A percentile compares a stretch with the other conserved stretches of the same genome.
Evolutionary conservation across 2,888 invertebrate genomes (phyloP).

Genomic region (Thereva unica): DNA sequence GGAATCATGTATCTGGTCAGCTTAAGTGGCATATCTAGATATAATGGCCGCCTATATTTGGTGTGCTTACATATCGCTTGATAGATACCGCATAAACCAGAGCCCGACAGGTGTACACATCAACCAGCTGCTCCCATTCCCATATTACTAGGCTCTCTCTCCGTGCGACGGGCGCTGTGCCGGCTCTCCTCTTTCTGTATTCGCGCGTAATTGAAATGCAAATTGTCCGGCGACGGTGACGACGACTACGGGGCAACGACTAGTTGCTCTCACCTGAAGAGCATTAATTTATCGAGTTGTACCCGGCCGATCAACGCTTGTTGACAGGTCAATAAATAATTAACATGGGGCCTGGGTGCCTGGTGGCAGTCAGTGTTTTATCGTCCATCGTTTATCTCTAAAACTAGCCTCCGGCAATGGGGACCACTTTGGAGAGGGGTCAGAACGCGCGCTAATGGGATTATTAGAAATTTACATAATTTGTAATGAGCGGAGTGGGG

Average conservation of each 20-base stretch:
- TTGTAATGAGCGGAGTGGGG: no score
- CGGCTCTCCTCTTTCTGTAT: not conserved
- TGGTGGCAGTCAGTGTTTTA: no score
- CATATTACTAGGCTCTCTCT: not conserved
- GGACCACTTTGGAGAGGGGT: no score
- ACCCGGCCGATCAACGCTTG: conserved; percentile 18
- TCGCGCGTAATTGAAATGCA: conserved; percentile 32
- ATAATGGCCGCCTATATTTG: no score
- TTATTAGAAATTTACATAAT: no score
- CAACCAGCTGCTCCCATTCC: conserved; percentile 6
- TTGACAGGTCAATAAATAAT: conserved; percentile 13
- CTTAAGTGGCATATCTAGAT: no score
- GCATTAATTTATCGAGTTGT: conserved; percentile 28
- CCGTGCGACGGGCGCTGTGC: not conserved
- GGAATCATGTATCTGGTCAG: no score
- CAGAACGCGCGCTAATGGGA: no score
- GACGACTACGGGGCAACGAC: conserved; percentile 1
- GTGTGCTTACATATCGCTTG: no score
- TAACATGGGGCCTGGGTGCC: no score
- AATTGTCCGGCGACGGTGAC: conserved; percentile 16
- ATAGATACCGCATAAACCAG: not conserved
- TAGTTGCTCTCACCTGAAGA: conserved; percentile 30
- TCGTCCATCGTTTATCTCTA: no score
- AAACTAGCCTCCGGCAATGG: no score
- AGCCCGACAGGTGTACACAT: not conserved